Conservation (phyloP, 37 sponge, comb jelly and placozoan genomes). For the Chondrosia reniformis region DNA sequence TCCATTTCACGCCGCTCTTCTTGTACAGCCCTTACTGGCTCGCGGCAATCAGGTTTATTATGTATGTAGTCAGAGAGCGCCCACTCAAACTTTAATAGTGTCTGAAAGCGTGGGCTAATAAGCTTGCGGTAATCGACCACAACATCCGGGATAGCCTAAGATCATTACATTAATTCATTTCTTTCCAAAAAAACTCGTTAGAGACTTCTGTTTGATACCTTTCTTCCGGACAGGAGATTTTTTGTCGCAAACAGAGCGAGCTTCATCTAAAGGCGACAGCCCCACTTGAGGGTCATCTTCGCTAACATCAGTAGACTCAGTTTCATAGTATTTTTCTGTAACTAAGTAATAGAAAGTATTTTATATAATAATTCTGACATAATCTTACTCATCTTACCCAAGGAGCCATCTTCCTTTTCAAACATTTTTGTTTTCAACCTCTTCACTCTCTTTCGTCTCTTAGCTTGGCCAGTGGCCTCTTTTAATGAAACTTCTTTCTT, state of each 20-base stretch:
- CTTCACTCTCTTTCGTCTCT: slow-evolving; percentile 48
- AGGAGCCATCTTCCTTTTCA: slow-evolving; percentile 55
- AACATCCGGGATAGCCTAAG: no score
- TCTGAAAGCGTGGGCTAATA: no score
- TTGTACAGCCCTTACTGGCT: no score
- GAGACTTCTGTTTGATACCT: slow-evolving; percentile 40
- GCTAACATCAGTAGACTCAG: slow-evolving; percentile 65
- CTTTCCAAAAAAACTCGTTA: slow-evolving; percentile 54
- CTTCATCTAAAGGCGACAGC: background rate
- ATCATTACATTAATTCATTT: no score
- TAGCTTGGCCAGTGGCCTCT: no score
- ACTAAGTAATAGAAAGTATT: slow-evolving; percentile 31
- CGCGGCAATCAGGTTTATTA: no score
- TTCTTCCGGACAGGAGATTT: background rate
- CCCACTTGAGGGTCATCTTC: slow-evolving; percentile 33
- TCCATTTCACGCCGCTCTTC: background rate
- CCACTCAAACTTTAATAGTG: no score
- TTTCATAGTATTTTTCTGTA: slow-evolving; percentile 67
- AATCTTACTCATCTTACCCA: slow-evolving; percentile 30
- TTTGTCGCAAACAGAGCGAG: background rate
- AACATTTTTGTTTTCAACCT: slow-evolving; percentile 59
- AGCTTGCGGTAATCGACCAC: no score
- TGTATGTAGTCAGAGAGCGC: no score
- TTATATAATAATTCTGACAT: background rate
- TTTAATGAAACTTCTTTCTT: no score